Evolutionary conservation across 2,797 vertebrate species (phyloP).

Genomic region (Neopelma chrysocephalum): DNA sequence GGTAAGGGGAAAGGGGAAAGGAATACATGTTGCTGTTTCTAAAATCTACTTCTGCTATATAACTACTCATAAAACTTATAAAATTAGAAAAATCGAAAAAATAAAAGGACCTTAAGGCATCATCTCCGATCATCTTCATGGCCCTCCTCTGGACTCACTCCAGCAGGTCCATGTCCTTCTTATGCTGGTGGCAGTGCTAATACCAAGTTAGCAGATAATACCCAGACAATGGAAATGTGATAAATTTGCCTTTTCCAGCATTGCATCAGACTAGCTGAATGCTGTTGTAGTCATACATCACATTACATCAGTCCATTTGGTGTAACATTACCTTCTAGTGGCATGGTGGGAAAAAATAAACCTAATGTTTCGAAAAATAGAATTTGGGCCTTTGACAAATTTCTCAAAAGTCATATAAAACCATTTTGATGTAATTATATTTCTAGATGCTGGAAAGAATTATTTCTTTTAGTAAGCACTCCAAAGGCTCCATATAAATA

Average conservation of each 20-base stretch:
- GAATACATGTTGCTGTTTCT: too few relatives aligned
- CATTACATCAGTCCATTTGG: not conserved
- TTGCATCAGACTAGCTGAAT: not conserved
- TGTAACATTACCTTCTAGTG: not conserved
- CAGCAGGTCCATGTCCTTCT: not conserved
- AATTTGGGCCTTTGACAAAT: not conserved
- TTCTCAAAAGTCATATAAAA: not conserved
- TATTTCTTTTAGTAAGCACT: not conserved
- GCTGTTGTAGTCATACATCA: not conserved
- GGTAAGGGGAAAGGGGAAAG: too few relatives aligned
- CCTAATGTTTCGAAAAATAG: not conserved
- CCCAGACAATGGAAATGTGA: conserved; percentile 7
- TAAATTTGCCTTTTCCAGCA: not conserved
- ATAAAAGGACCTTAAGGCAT: too few relatives aligned
- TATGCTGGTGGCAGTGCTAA: not conserved
- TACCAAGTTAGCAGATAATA: not conserved
- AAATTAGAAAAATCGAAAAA: too few relatives aligned
- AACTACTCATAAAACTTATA: too few relatives aligned
- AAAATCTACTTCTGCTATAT: too few relatives aligned
- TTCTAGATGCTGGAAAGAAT: not conserved
- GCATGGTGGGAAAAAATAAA: not conserved
- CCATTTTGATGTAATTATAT: not conserved
- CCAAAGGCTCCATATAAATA: not conserved
- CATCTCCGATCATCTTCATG: not conserved
- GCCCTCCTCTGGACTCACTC: not conserved